These are phyloP conservation scores for Dryas iulia DNA, from an alignment of 1,140 invertebrate genomes.

Conservation along the genomic window DNA sequence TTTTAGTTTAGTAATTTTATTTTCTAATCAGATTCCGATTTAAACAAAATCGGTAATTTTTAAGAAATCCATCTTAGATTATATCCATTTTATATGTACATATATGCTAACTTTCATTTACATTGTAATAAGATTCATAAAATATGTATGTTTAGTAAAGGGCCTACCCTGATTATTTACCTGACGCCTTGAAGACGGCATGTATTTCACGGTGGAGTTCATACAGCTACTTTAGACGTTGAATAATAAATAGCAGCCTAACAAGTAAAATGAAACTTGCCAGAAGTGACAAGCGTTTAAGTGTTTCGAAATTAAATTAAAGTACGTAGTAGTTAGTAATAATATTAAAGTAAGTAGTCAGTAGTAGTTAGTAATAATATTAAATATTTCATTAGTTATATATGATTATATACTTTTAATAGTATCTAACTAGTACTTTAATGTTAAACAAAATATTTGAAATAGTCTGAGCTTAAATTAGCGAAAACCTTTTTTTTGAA, in stretches of 20 bases:
- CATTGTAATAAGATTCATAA: background rate
- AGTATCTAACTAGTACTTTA: no score
- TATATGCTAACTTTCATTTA: background rate
- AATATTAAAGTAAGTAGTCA: background rate
- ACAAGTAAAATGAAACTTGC: background rate
- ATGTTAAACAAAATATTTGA: no score
- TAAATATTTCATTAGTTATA: no score
- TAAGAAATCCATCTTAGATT: no score
- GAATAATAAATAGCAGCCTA: background rate
- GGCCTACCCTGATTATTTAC: background rate
- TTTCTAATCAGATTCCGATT: no score
- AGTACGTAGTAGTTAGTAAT: background rate
- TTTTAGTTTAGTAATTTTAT: no score
- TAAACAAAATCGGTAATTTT: no score
- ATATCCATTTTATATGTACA: no score
- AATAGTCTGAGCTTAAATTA: no score
- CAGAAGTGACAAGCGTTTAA: background rate
- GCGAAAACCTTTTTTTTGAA: no score
- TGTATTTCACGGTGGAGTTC: background rate
- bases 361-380: no score
- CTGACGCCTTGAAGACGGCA: background rate
- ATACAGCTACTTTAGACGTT: background rate
- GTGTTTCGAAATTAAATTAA: background rate
- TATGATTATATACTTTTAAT: no score
- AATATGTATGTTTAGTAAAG: background rate